A percentile compares a stretch with the other conserved stretches of the same genome.
These are phyloP conservation scores for Diabrotica virgifera DNA, from an alignment of 1,140 invertebrate species.

Conservation along the genomic window DNA sequence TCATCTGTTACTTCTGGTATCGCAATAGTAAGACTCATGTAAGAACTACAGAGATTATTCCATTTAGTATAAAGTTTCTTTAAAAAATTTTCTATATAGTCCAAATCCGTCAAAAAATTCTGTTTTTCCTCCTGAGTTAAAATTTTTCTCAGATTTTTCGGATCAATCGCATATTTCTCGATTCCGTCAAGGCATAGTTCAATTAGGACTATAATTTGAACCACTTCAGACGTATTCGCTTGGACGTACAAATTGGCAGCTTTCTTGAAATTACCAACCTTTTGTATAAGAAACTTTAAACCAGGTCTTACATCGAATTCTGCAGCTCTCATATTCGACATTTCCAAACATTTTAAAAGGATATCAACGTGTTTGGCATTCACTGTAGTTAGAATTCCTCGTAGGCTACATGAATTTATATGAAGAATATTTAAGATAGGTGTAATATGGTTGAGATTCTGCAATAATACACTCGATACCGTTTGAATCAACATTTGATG, in stretches of 20 bases:
- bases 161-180: constrained; percentile 57
- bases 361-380: constrained; percentile 60
- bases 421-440: constrained; percentile 58
- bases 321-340: constrained; percentile 75
- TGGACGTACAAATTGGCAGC: constrained; percentile 91
- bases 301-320: constrained; percentile 87
- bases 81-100: constrained; percentile 52
- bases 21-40: constrained; percentile 42
- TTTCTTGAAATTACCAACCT: constrained; percentile 82
- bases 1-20: constrained; percentile 38
- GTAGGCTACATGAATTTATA: constrained; percentile 54
- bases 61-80: constrained; percentile 44
- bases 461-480: constrained; percentile 79
- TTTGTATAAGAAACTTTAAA: constrained; percentile 89
- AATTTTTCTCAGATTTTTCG: constrained; percentile 64
- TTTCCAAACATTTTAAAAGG: constrained; percentile 74
- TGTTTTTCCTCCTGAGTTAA: constrained; percentile 57
- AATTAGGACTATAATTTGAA: constrained; percentile 83
- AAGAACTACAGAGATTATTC: constrained; percentile 44
- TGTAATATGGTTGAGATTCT: constrained; percentile 61
- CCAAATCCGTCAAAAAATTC: constrained; percentile 53
- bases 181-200: constrained; percentile 72
- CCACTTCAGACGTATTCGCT: constrained; percentile 86
- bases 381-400: constrained; percentile 55
- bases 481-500: constrained; percentile 91